phyloP scores from a whole-genome alignment of 2,797 vertebrate species.

The Phalloptychus januarius region DNA sequence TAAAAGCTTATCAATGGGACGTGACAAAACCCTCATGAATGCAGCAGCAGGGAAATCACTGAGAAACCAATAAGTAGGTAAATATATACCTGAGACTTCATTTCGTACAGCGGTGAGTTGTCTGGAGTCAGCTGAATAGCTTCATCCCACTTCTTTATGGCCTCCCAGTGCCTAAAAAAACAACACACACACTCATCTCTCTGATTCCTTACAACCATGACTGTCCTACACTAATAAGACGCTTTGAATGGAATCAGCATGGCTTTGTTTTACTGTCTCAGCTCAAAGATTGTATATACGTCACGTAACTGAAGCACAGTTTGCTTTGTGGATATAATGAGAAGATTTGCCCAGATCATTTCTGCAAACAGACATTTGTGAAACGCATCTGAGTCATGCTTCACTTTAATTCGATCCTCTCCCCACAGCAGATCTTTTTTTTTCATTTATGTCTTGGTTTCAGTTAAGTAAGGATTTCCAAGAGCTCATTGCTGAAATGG shows the following conservation, averaged over 20 bases:
- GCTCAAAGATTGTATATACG: conserved; percentile 9
- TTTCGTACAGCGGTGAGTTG: conserved; percentile 90
- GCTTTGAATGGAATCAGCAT: neutral
- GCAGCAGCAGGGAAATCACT: neutral
- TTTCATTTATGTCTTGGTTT: neutral
- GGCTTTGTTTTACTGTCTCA: conserved; percentile 1
- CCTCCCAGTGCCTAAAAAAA: conserved; percentile 87
- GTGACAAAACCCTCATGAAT: neutral
- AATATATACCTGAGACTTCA: conserved; percentile 93
- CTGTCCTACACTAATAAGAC: neutral
- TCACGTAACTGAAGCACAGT: conserved; percentile 18
- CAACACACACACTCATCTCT: conserved; percentile 37
- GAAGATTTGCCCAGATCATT: neutral
- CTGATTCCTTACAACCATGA: neutral
- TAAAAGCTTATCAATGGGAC: neutral
- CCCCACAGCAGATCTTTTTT: neutral
- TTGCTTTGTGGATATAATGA: neutral
- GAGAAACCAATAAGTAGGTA: neutral
- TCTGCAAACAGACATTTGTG: conserved; percentile 15
- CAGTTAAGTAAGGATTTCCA: neutral
- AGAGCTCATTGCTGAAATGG: neutral
- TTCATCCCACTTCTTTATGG: conserved; percentile 94
- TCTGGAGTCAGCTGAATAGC: conserved; percentile 93
- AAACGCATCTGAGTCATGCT: conserved; percentile 5
- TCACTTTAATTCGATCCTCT: neutral